phyloP scores from a whole-genome alignment of 2,888 invertebrate genomes.

The Silvanus unidentatus region DNA sequence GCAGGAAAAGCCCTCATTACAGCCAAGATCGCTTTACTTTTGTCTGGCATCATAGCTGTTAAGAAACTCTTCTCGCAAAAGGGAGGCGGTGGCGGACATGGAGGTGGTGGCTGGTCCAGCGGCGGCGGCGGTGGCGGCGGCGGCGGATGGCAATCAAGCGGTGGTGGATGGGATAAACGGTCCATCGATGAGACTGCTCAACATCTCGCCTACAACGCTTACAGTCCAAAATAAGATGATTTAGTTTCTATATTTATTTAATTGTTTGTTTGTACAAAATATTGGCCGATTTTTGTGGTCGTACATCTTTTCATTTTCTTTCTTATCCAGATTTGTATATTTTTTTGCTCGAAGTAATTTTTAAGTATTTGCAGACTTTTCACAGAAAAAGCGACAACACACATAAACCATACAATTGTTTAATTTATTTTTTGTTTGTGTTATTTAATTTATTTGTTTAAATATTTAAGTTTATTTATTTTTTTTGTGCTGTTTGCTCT shows the following conservation, averaged over 20 bases:
- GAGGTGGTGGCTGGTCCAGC: conserved; percentile 45
- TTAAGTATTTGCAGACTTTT: background rate
- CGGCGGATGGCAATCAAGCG: conserved; percentile 47
- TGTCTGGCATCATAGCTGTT: conserved; percentile 74
- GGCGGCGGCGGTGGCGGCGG: conserved; percentile 43
- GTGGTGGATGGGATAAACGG: conserved; percentile 63
- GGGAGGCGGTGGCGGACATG: conserved; percentile 50
- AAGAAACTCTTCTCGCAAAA: conserved; percentile 74
- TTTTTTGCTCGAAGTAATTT: background rate
- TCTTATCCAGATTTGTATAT: conserved; percentile 11
- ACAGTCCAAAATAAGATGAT: conserved; percentile 45
- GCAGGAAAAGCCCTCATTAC: conserved; percentile 82
- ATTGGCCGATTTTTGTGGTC: conserved; percentile 33
- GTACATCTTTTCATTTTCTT: conserved; percentile 8
- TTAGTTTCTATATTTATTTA: conserved; percentile 13
- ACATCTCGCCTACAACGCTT: conserved; percentile 67
- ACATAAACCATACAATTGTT: conserved; percentile 4
- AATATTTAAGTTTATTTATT: conserved; percentile 1
- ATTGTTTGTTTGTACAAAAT: conserved; percentile 25
- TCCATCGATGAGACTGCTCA: conserved; percentile 56
- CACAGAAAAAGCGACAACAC: background rate
- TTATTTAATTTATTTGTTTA: conserved; percentile 4
- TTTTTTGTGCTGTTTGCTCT: conserved; percentile 3
- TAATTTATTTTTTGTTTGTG: conserved; percentile 1
- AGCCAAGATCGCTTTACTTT: conserved; percentile 71